phyloP scores from a whole-genome alignment of 2,797 vertebrate genomes.

The Tenualosa ilisha region DNA sequence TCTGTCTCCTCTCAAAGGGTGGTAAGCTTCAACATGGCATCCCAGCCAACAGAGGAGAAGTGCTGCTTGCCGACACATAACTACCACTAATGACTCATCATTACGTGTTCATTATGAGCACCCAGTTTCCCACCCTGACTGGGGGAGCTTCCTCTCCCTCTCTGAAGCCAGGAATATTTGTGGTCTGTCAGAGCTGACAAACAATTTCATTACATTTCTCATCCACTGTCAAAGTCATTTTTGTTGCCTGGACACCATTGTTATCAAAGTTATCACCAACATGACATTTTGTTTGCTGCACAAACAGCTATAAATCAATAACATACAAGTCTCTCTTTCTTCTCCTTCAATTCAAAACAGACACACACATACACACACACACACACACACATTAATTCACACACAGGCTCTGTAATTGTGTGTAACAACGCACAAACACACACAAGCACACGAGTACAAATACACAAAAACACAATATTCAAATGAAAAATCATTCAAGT shows the following conservation, averaged over 20 bases:
- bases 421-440: neutral
- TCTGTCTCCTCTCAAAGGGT: neutral
- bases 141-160: neutral
- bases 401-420: no score
- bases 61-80: neutral
- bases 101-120: neutral
- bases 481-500: neutral
- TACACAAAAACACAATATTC: neutral
- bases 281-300: neutral
- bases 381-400: neutral
- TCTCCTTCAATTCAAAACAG: neutral
- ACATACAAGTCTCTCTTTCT: neutral
- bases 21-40: neutral
- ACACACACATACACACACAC: neutral
- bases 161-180: neutral
- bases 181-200: neutral
- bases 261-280: neutral
- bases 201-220: neutral
- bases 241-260: neutral
- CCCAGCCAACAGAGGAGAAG: neutral
- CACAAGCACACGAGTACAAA: neutral
- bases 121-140: neutral
- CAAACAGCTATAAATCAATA: neutral
- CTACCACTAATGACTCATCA: conserved; percentile 11
- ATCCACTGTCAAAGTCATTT: neutral